These are phyloP conservation scores for Hyles lineata DNA, from an alignment of 2,888 invertebrate genomes.

Conservation along the genomic window DNA sequence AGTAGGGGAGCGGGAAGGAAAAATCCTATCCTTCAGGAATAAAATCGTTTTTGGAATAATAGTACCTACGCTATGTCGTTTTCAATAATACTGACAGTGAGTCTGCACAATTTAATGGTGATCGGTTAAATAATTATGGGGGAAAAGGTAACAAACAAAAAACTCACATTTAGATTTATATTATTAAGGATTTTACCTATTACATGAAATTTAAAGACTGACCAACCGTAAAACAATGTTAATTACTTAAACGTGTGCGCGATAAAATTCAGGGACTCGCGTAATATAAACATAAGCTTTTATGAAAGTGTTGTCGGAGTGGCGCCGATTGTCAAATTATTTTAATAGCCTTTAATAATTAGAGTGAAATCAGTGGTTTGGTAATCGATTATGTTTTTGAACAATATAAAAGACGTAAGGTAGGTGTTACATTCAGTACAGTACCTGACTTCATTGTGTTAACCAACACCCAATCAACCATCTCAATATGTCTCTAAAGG, in stretches of 20 bases:
- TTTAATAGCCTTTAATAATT: conserved; percentile 39
- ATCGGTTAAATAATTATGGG: too few relatives aligned
- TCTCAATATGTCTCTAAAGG: conserved; percentile 22
- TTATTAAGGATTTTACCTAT: background rate
- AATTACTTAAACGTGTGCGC: conserved; percentile 6
- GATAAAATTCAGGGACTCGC: conserved; percentile 17
- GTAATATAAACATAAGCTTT: conserved; percentile 16
- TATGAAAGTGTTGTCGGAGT: conserved; percentile 20
- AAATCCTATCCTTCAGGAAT: too few relatives aligned
- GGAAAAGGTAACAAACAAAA: too few relatives aligned
- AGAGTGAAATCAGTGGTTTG: conserved; percentile 45
- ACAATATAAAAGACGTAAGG: conserved; percentile 48
- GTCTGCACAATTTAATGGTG: too few relatives aligned
- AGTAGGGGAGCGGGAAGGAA: too few relatives aligned
- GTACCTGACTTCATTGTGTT: conserved; percentile 33
- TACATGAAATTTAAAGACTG: background rate
- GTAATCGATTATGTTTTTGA: conserved; percentile 41
- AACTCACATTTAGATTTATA: too few relatives aligned
- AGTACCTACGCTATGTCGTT: too few relatives aligned
- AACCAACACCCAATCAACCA: conserved; percentile 30
- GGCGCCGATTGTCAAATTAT: conserved; percentile 36
- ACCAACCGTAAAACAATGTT: conserved; percentile 17
- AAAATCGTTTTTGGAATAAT: too few relatives aligned
- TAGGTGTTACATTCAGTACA: conserved; percentile 44
- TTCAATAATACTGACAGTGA: too few relatives aligned